Base-by-base conservation (phyloP, 2,888 invertebrate genomes). In the Amphiduros pacificus region DNA sequence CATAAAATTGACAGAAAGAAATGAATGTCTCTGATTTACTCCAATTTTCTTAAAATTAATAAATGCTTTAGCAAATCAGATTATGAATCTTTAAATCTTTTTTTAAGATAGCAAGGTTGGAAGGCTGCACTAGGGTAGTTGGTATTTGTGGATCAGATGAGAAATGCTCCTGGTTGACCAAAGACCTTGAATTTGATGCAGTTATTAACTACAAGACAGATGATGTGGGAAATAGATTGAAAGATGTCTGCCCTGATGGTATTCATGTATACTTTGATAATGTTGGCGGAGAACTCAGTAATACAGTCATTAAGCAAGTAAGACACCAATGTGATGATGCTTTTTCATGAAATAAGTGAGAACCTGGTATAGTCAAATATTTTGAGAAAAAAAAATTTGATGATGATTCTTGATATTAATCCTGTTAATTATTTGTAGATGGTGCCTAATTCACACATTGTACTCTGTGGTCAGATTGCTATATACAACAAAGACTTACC, bases 191-290 rank as follows among this genome's bases (percentile, higher is more conserved):
- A 3, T 82, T 82, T 70, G 74, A 78, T 70, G 69, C 65, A 9
- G 78, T 82, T 14, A 76, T 83, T 36, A 81, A 82, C 68, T 83
- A 82, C 67, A 81, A 80, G 61, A 72, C 71, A 6, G 76, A 78
- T 22, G 64, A 78, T 56, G 71, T 83, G 2, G 52, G 63, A 17
- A 68, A 72, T 2, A 68, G 69, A 44, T 60, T 83, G 55, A 63
- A 63, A 24, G 66, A 72, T 36, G 20, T 67, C 1, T 82, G 82
- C 63, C 79, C 81, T 28, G 65, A 73, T 44, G 82, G 83, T 14
- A 71, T 83, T 2, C 75, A 82, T 69, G 72, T 77, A 17, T 83
- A 83, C 67, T 83, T 82, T 75, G 83, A 83, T 68, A 83, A 83
- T 73, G 82, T 83, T 28, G 83, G 83, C 1, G 83, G 83, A 1